Evolutionary conservation across 1,140 invertebrate species (phyloP), one percentile per base, ranked within the genome.

Genomic region (Onthophagus taurus): DNA sequence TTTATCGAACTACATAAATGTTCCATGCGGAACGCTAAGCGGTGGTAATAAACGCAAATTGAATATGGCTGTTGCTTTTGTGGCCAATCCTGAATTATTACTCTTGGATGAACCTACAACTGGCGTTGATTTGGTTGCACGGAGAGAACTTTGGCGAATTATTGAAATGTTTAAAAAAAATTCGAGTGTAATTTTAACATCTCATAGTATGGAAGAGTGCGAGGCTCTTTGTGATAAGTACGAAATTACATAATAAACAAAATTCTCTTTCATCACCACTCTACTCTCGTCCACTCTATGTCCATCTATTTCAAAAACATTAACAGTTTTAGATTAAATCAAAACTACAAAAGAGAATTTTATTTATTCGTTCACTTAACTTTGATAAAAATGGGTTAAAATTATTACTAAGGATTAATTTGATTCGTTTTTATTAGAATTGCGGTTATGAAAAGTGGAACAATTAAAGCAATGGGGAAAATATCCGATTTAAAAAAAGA

Each of bases 181-280:
- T 33, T 19, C 35, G 11, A 68, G 73, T 13, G 70, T 78, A 52
- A 68, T 79, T 43, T 54, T 79, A 9, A 78, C 75, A 5, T 77
- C 75, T 6, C 76, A 78, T 46, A 78, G 85, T 52, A 90, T 93
- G 87, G 87, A 90, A 64, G 89, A 94, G 70, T 87, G 83, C 66
- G 85, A 89, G 61, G 75, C 78, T 7, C 66, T 89, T 2, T 89
- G 85, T 53, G 71, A 75, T 30, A 69, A 55, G 57, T 63, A 54
- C n/a, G n/a, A n/a, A n/a, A n/a, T n/a, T n/a, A n/a, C n/a, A n/a
- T n/a, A n/a, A n/a, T n/a, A n/a, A n/a, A n/a, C n/a, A n/a, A n/a
- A n/a, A n/a, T n/a, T n/a, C n/a, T n/a, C n/a, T n/a, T n/a, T n/a
- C n/a, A 48, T 14, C 13, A n/a, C n/a, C n/a, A n/a, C n/a, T n/a